Evolutionary conservation across 2,888 invertebrate genomes (phyloP), one percentile per base, ranked within the genome.

Genomic region (Dimorphilus gyrociliatus): DNA sequence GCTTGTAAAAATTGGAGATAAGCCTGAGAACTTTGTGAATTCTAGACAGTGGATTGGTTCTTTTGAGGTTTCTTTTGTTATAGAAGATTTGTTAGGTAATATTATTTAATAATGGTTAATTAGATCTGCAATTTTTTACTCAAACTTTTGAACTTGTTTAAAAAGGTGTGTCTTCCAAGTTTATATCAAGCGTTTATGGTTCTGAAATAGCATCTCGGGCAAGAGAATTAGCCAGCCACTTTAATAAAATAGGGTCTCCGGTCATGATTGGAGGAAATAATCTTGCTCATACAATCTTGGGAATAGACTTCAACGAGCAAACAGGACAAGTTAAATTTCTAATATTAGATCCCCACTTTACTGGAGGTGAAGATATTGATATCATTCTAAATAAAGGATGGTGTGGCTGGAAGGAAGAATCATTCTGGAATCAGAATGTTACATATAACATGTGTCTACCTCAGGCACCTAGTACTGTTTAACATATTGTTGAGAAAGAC

Each of bases 221-320:
- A 4, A 72, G 80, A 16, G 81, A 86, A 52, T 65, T 99, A 39
- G 69, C 78, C 2, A 71, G 76, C 55, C 97, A 99, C 68, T 99
- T 99, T 58, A 72, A 78, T 47, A 78, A 73, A 25, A 78, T 86
- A 50, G 94, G 94, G 29, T 81, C 85, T 17, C 97, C 97, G 15
- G 73, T 99, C 35, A 99, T 99, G 97, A 92, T 99, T 47, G 97
- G 88, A 52, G 97, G 97, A 15, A 94, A 92, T 40, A 85, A 88
- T 21, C 66, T 92, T 47, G 97, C 97, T 1, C 94, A 99, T 58
- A 99, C 97, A 25, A 92, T 97, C 45, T 67, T 99, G 32, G 97
- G 97, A 2, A 76, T 97, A 1, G 81, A 84, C 55, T 82, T 77
- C 54, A 78, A 85, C 59, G 72, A 76, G 25, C 67, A 69, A 13